These are phyloP conservation scores for Drosophila mettleri DNA, from an alignment of 2,888 invertebrate genomes.

Conservation along the genomic window DNA sequence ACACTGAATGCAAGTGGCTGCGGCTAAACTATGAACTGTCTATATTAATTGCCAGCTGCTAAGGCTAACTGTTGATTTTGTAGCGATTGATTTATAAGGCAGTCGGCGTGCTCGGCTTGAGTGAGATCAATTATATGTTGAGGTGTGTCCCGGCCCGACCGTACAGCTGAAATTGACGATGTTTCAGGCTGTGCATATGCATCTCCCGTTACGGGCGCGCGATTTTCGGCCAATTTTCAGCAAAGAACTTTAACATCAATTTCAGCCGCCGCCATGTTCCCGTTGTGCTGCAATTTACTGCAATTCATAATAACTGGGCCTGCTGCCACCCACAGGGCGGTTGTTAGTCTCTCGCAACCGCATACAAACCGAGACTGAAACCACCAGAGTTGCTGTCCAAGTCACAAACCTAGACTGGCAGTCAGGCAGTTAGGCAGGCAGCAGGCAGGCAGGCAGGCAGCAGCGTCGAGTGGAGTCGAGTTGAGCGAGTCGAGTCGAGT, in stretches of 20 bases:
- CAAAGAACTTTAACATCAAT: conserved; percentile 29
- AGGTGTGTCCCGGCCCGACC: conserved; percentile 65
- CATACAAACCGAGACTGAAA: conserved; percentile 27
- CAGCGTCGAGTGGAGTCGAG: no score
- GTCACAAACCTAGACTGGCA: conserved; percentile 23
- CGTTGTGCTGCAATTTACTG: conserved; percentile 65
- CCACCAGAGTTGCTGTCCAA: conserved; percentile 60
- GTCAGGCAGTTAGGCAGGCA: conserved; percentile 18
- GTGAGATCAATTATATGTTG: conserved; percentile 56
- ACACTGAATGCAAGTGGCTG: neutral
- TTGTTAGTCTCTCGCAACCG: conserved; percentile 58
- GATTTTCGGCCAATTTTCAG: conserved; percentile 47
- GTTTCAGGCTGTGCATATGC: conserved; percentile 18
- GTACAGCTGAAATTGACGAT: conserved; percentile 60
- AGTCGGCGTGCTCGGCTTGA: conserved; percentile 13
- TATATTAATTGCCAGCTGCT: conserved; percentile 30
- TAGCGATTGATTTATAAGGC: conserved; percentile 56
- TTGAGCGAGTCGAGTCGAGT: conserved; percentile 44
- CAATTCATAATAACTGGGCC: conserved; percentile 77
- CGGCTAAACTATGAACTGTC: conserved; percentile 9
- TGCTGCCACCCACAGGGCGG: conserved; percentile 80
- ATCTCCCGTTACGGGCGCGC: conserved; percentile 57
- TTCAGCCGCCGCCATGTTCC: conserved; percentile 49
- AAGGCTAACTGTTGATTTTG: conserved; percentile 71
- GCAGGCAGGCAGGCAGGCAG: conserved; percentile 10